A percentile compares a stretch with the other conserved stretches of the same genome.
Evolutionary conservation across 2,797 vertebrate species (phyloP).

Genomic region (Microchirus variegatus): DNA sequence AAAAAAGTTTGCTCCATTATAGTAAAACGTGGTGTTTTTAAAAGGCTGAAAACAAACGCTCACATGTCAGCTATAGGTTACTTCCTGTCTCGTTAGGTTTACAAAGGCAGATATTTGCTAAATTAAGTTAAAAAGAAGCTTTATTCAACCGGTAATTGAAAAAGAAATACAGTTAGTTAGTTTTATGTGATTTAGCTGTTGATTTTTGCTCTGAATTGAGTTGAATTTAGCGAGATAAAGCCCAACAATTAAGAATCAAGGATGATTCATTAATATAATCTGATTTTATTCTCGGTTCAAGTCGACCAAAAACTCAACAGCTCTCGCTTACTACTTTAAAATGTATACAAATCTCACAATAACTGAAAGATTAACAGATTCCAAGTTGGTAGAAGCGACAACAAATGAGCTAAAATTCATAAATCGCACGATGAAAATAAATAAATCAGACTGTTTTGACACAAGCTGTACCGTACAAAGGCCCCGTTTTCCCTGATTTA

Average conservation of each 20-base stretch:
- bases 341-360: background rate
- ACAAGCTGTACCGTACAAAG: background rate
- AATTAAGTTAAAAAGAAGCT: too few relatives aligned
- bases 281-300: too few relatives aligned
- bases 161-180: too few relatives aligned
- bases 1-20: slow-evolving; percentile 34
- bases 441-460: slow-evolving; percentile 3
- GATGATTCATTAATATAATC: too few relatives aligned
- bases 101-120: too few relatives aligned
- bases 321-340: slow-evolving; percentile 13
- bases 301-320: background rate
- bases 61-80: too few relatives aligned
- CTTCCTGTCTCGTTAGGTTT: too few relatives aligned
- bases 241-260: too few relatives aligned
- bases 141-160: too few relatives aligned
- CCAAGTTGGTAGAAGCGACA: background rate
- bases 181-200: too few relatives aligned
- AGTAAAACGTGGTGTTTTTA: background rate
- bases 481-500: slow-evolving; percentile 1
- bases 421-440: slow-evolving; percentile 11
- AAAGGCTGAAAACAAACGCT: too few relatives aligned
- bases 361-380: slow-evolving; percentile 18
- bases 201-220: background rate
- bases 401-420: background rate
- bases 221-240: too few relatives aligned